Conservation (phyloP, 2,113 vertebrate genomes). For the Pelodiscus sinensis region DNA sequence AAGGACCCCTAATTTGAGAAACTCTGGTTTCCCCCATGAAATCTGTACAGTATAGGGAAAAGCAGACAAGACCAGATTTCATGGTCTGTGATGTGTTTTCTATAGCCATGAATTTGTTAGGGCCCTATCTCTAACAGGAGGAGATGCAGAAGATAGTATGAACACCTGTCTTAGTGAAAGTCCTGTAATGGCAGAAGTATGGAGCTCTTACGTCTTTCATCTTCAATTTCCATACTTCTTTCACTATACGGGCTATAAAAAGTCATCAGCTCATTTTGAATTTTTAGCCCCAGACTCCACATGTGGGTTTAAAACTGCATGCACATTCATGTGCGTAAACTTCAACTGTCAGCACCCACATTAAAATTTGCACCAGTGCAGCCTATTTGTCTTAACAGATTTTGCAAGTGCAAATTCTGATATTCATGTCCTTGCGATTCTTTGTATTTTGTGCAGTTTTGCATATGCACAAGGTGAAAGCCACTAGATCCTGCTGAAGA, state of each 20-base stretch:
- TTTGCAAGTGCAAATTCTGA: background rate
- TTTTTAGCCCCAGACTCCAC: background rate
- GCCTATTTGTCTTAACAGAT: background rate
- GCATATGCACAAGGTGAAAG: background rate
- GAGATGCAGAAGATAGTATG: too few relatives aligned
- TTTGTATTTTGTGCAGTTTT: background rate
- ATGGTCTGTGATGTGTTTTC: too few relatives aligned
- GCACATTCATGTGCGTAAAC: accelerated
- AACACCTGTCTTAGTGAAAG: background rate
- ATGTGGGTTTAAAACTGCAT: background rate
- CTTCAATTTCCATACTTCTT: background rate
- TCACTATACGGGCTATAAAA: background rate
- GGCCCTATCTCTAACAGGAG: too few relatives aligned
- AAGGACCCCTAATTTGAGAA: too few relatives aligned
- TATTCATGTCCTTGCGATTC: background rate
- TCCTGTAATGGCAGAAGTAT: background rate
- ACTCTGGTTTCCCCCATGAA: too few relatives aligned
- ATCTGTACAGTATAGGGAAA: too few relatives aligned
- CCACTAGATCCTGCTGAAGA: background rate
- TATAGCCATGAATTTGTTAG: too few relatives aligned
- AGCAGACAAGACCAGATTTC: too few relatives aligned
- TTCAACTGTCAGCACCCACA: background rate
- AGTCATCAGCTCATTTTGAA: accelerated
- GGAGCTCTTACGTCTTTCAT: background rate
- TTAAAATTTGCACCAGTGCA: background rate